Base-by-base conservation (phyloP, 35 echinoderm and acorn worm genomes). In the Apostichopus parvimensis region DNA sequence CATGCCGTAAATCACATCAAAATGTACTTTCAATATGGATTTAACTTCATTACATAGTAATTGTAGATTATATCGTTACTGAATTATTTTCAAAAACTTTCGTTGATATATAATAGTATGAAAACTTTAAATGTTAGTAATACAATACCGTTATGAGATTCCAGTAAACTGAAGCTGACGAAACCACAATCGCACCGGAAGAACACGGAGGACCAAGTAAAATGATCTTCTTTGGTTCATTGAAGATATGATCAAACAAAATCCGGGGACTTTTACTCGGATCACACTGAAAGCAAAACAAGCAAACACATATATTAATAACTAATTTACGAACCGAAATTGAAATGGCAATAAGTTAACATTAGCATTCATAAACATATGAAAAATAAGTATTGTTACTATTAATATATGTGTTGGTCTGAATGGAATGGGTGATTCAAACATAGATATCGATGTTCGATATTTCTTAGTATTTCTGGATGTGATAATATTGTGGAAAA, bases 161-260 rank as follows among this genome's bases (percentile, higher is more conserved):
- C 72, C 77, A 91, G 54, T 91, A 78, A 17, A 22, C 13, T 9
- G 71, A 72, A 28, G 89, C 76, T 91, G 71, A 34, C 15, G 89
- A 34, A 17, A 91, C 76, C 28, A 91, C 53, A 17, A 23, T 9
- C 7, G 89, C 71, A 17, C 89, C 77, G 45, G 89, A 14, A 10
- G 89, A 78, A n/a, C 89, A 91, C 5, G 89, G 75, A n/a, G 89
- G 89, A 22, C 89, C 89, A 15, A 91, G 72, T 57, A 91, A 18
- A 6, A 91, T 34, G 7, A 91, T 8, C 23, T 91, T 91, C 70
- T 34, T 10, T 18, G 89, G 89, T 34, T 76, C 54, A 52, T 79
- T 79, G 28, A 78, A 53, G 9, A 91, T 58, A 6, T 91, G 89
- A 78, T 91, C 71, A 54, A 79, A 91, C n/a, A 91, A 60, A 79